These are phyloP conservation scores for Danio tinwini DNA, from an alignment of 2,797 vertebrate species.

Conservation along the genomic window DNA sequence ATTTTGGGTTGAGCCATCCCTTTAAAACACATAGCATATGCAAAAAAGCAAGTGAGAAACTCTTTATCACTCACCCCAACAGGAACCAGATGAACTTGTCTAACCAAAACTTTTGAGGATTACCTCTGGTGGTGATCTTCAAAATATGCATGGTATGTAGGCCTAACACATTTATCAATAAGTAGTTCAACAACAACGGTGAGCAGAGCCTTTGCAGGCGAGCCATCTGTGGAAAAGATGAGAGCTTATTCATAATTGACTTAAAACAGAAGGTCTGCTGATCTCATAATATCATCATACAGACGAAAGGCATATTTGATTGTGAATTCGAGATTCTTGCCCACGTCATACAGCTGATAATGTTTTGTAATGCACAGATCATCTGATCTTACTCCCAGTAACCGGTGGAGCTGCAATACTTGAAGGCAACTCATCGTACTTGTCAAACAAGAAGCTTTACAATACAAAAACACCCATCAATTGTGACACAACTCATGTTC, in stretches of 20 bases:
- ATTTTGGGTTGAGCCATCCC: too few relatives aligned
- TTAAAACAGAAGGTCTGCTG: neutral
- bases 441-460: neutral
- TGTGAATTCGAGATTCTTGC: neutral
- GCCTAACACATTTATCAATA: neutral
- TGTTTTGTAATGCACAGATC: neutral
- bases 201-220: neutral
- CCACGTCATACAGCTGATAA: neutral
- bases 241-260: neutral
- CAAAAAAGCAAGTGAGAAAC: neutral
- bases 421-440: neutral
- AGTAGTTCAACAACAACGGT: neutral
- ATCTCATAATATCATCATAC: neutral
- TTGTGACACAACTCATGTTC: too few relatives aligned
- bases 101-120: neutral
- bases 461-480: neutral
- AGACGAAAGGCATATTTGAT: neutral
- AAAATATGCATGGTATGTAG: neutral
- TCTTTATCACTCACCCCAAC: neutral
- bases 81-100: conserved; percentile 9
- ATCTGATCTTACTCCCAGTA: neutral
- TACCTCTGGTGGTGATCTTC: neutral
- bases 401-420: neutral
- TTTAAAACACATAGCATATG: too few relatives aligned
- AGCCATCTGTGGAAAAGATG: neutral